These are phyloP conservation scores for Leucophenga varia DNA, from an alignment of 1,140 invertebrate species.

Conservation along the genomic window DNA sequence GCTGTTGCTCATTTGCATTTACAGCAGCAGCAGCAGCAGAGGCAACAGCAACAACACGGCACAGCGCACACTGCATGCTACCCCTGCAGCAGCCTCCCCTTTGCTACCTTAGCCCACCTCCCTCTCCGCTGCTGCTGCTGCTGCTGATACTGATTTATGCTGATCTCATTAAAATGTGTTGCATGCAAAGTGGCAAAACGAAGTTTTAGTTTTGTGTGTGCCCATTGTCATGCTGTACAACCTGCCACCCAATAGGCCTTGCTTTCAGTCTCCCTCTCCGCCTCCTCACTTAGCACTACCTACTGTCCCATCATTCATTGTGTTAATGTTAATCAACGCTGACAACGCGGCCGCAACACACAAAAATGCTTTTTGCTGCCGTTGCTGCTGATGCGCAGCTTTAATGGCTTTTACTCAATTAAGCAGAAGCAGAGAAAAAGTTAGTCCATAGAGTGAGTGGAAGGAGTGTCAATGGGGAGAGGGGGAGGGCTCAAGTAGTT, in stretches of 20 bases:
- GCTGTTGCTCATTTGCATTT: too few species aligned
- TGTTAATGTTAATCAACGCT: constrained; percentile 40
- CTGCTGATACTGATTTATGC: constrained; percentile 55
- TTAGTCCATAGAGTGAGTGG: too few species aligned
- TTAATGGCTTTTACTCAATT: constrained; percentile 43
- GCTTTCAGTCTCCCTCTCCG: not conserved
- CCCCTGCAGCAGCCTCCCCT: too few species aligned
- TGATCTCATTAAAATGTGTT: constrained; percentile 52
- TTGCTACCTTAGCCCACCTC: too few species aligned
- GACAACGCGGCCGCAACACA: constrained; percentile 46
- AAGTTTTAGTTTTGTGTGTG: constrained; percentile 41
- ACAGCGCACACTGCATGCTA: too few species aligned
- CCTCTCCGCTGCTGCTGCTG: too few species aligned
- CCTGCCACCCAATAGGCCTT: constrained; percentile 10
- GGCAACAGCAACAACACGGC: too few species aligned
- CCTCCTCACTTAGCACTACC: not conserved
- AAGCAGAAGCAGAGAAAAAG: constrained; percentile 27
- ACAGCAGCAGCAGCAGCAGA: too few species aligned
- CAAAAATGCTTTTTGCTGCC: constrained; percentile 34
- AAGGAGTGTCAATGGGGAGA: not conserved
- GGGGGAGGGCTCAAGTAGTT: constrained; percentile 26
- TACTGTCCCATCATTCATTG: constrained; percentile 39
- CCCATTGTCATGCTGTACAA: not conserved
- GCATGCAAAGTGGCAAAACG: constrained; percentile 45
- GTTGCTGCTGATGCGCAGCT: constrained; percentile 14